Percentiles rank a stretch among this genome's conserved stretches.
phyloP scores from a whole-genome alignment of 2,888 invertebrate species.

The Drosophila mulleri region DNA sequence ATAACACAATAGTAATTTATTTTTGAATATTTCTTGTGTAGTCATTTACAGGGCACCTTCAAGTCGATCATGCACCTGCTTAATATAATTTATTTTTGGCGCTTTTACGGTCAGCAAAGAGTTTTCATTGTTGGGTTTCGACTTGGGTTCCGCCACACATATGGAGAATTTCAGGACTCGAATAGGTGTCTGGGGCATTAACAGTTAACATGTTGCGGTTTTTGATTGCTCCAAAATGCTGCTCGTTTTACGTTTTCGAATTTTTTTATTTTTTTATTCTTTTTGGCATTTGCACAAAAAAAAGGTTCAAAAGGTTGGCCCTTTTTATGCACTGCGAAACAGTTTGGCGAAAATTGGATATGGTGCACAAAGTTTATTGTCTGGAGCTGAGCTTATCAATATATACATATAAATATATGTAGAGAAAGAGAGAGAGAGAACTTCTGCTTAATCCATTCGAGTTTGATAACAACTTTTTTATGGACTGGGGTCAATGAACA shows the following conservation, averaged over 20 bases:
- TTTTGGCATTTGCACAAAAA: constrained; percentile 53
- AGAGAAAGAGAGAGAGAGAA: neutral
- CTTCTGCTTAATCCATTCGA: constrained; percentile 30
- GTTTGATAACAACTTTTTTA: constrained; percentile 51
- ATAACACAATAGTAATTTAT: neutral
- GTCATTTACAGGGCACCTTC: neutral
- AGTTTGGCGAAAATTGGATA: constrained; percentile 6
- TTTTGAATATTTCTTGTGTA: neutral
- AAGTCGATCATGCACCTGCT: constrained; percentile 30
- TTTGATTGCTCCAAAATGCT: constrained; percentile 69
- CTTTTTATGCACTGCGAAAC: constrained; percentile 3
- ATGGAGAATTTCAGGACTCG: constrained; percentile 37
- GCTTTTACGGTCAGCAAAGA: constrained; percentile 54
- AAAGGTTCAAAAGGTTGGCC: constrained; percentile 42
- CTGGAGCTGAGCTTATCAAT: constrained; percentile 46
- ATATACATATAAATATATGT: neutral
- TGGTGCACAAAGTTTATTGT: constrained; percentile 1
- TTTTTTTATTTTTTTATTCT: constrained; percentile 47
- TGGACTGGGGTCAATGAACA: constrained; percentile 38
- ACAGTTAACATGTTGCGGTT: constrained; percentile 78
- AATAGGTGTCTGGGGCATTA: constrained; percentile 77
- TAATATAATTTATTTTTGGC: constrained; percentile 76
- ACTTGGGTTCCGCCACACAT: constrained; percentile 28
- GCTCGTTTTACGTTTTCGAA: constrained; percentile 21
- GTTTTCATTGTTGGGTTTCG: constrained; percentile 41